Evolutionary conservation across 2,113 vertebrate species (phyloP).

Genomic region (Daubentonia madagascariensis): DNA sequence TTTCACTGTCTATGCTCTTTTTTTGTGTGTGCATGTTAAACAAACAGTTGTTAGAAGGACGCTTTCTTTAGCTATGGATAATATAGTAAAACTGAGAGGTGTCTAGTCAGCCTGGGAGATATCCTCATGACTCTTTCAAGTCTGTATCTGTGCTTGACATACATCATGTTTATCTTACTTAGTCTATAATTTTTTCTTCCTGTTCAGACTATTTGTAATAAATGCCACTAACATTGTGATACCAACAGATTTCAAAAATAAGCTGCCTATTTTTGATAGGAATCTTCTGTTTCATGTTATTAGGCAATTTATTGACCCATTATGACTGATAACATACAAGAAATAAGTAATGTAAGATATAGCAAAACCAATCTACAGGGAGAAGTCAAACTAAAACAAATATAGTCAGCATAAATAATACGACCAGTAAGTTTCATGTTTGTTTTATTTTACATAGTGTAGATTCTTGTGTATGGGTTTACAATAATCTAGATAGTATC

Average conservation of each 20-base stretch:
- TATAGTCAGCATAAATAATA: background rate
- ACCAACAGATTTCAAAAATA: background rate
- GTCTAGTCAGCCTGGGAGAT: background rate
- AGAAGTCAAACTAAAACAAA: background rate
- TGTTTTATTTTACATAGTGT: background rate
- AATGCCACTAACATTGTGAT: background rate
- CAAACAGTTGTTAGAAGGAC: background rate
- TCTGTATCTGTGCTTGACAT: background rate
- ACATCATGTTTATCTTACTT: background rate
- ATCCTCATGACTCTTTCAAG: background rate
- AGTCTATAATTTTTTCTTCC: background rate
- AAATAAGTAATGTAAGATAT: conserved; percentile 7
- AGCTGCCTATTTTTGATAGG: conserved; percentile 6
- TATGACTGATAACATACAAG: background rate
- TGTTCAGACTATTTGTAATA: background rate
- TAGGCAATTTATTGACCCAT: background rate
- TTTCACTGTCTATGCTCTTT: background rate
- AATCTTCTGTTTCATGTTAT: background rate
- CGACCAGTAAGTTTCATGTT: background rate
- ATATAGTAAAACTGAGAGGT: background rate
- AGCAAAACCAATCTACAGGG: background rate
- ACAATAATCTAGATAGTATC: background rate
- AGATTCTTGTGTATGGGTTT: background rate
- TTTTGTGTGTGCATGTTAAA: background rate
- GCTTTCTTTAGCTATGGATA: background rate